These are phyloP conservation scores for Alexandromys fortis DNA, from an alignment of 2,113 vertebrate genomes.

Conservation along the genomic window DNA sequence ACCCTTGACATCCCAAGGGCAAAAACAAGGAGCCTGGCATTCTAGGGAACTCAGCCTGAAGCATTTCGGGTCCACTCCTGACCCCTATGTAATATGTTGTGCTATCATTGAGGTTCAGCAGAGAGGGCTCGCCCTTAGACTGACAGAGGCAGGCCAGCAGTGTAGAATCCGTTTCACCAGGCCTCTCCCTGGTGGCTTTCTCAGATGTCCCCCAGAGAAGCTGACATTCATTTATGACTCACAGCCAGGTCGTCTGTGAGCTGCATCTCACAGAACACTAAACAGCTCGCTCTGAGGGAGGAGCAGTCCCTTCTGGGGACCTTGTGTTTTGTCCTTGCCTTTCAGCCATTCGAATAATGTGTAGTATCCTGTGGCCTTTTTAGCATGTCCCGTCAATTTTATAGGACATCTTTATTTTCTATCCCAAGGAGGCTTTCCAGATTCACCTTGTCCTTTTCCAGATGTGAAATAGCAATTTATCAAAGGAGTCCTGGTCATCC, in stretches of 20 bases:
- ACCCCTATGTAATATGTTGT: not conserved
- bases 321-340: not conserved
- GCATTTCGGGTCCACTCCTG: not conserved
- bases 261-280: not conserved
- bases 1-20: not conserved
- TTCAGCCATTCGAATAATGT: not conserved
- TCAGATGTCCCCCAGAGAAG: not conserved
- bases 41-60: not conserved
- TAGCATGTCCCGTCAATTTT: not conserved
- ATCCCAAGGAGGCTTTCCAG: not conserved
- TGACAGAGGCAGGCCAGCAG: not conserved
- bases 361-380: not conserved
- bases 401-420: constrained; percentile 10
- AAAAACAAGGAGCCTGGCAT: not conserved
- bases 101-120: not conserved
- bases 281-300: not conserved
- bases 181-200: not conserved
- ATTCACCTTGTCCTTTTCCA: not conserved
- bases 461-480: not conserved
- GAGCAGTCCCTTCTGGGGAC: not conserved
- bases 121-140: not conserved
- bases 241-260: too few species aligned
- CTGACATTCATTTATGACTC: not conserved
- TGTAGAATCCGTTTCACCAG: not conserved
- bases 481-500: not conserved